Conservation (phyloP, 1,140 invertebrate species). For the Eurosta solidaginis region DNA sequence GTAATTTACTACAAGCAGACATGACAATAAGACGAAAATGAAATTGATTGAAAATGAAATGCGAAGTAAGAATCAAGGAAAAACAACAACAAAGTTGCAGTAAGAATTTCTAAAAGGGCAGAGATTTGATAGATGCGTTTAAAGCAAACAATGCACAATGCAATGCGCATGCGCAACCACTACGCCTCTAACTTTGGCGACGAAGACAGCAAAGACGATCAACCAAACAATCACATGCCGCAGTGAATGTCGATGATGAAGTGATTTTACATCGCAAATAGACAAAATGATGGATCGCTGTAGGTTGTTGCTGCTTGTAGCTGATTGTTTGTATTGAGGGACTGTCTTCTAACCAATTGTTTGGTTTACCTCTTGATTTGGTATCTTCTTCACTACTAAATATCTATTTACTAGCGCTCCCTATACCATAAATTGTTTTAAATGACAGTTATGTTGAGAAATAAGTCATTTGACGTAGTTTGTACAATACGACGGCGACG, state of each 20-base stretch:
- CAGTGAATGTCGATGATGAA: not conserved
- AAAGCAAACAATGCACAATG: not conserved
- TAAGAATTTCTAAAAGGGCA: not conserved
- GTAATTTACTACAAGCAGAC: too few species aligned
- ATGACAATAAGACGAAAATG: slow-evolving; percentile 8
- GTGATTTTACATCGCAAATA: slow-evolving; percentile 20
- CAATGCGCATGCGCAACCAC: not conserved
- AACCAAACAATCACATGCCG: not conserved
- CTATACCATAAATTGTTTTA: slow-evolving; percentile 19
- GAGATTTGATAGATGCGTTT: not conserved
- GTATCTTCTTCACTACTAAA: not conserved
- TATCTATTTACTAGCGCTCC: not conserved
- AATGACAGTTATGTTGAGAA: slow-evolving; percentile 19
- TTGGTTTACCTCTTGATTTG: not conserved
- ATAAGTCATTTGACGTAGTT: slow-evolving; percentile 17
- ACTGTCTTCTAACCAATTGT: not conserved
- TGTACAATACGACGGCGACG: not conserved
- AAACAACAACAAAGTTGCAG: not conserved
- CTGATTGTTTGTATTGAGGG: not conserved
- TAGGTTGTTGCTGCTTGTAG: not conserved
- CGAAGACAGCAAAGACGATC: not conserved
- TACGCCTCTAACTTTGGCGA: too few species aligned
- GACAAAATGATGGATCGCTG: slow-evolving; percentile 19
- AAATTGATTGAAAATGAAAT: slow-evolving; percentile 20
- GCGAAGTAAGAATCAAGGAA: too few species aligned